A percentile compares a stretch with the other conserved stretches of the same genome.
Evolutionary conservation across 2,888 invertebrate species (phyloP).

Genomic region (Dendrolimus houi): DNA sequence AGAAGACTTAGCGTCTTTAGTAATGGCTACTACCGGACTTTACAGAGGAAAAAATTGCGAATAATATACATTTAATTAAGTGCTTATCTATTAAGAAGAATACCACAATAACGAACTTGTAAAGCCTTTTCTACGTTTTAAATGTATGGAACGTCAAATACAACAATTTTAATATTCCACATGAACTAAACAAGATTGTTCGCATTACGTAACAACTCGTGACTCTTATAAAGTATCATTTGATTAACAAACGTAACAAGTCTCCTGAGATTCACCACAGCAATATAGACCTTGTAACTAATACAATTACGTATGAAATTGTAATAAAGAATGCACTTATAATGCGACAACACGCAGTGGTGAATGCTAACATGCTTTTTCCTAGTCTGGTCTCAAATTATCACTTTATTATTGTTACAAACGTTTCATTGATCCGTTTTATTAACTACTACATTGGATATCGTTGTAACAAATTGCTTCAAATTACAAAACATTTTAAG

Average conservation of each 20-base stretch:
- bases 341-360: constrained; percentile 33
- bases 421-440: constrained; percentile 25
- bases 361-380: constrained; percentile 50
- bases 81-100: too few relatives aligned
- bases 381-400: constrained; percentile 42
- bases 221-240: constrained; percentile 57
- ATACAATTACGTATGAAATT: constrained; percentile 27
- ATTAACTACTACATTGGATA: constrained; percentile 12
- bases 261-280: constrained; percentile 23
- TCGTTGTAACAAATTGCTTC: constrained; percentile 7
- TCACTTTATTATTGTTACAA: constrained; percentile 25
- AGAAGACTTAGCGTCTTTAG: too few relatives aligned
- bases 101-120: too few relatives aligned
- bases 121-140: too few relatives aligned
- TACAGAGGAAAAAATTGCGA: too few relatives aligned
- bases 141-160: neutral
- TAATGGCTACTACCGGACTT: too few relatives aligned
- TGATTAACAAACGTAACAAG: constrained; percentile 46
- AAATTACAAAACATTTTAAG: neutral
- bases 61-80: too few relatives aligned
- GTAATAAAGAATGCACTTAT: constrained; percentile 5
- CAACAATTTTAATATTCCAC: constrained; percentile 32
- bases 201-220: constrained; percentile 71
- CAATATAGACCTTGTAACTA: constrained; percentile 28
- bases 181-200: constrained; percentile 50